Evolutionary conservation across 2,113 vertebrate species (phyloP), one percentile per base, ranked within the genome.

Genomic region (Centropus unirufus): DNA sequence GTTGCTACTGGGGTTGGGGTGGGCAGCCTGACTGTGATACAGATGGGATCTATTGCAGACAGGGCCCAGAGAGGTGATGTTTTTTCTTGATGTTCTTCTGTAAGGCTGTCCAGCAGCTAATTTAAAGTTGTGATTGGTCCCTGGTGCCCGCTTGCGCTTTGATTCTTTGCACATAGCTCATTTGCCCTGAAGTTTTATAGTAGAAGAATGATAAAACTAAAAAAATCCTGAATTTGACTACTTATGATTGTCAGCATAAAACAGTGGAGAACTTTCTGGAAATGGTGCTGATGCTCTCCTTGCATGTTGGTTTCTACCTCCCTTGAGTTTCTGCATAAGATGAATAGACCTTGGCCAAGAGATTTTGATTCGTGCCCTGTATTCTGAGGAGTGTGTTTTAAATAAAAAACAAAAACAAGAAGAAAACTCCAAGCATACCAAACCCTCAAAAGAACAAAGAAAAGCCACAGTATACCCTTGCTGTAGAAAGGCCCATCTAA

Each of bases 291-390:
- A 9, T 46, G 24, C 29, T 68, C 19, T 77, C 32, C 42, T 63
- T 67, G 18, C 27, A 24, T 1, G 0, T 6, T 58, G 49, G 34
- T 11, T 68, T 89, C 66, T 32, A 1, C 18, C 27, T 46, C 14
- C 46, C 32, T 61, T 0, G 6, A 29, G 46, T 16, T 2, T 1
- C 57, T 59, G 51, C 2, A 1, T 61, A 9, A 44, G 17, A 4
- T 19, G 23, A 39, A 19, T 11, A 4, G n/a, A 21, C 6, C 17
- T 73, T 54, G 30, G 19, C 44, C 32, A 32, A 9, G 6, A 22
- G 55, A 23, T 78, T 82, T 83, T 74, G 42, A n/a, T 42, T 49
- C 27, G 39, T 34, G 27, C 5, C 12, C 20, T 66, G 1, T 36
- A 10, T 30, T 32, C 39, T 59, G 30, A 83, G 30, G 29, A 63